phyloP scores from a whole-genome alignment of 2,888 invertebrate species.

The Zygaena filipendulae region DNA sequence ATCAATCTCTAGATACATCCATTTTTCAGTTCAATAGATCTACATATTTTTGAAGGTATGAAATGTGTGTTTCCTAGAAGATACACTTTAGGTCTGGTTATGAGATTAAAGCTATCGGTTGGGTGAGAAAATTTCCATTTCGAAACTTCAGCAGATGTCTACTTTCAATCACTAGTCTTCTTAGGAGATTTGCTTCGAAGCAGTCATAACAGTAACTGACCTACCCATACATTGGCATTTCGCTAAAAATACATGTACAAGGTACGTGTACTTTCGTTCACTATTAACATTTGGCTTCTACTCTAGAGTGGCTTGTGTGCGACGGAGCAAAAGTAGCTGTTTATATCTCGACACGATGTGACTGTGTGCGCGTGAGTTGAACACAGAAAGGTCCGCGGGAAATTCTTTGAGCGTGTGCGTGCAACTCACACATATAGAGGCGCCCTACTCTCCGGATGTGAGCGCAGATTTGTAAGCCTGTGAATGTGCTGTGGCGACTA shows the following conservation, averaged over 20 bases:
- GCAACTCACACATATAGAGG: constrained; percentile 27
- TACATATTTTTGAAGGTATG: too few species aligned
- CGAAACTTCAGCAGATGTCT: too few species aligned
- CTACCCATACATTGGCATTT: constrained; percentile 50
- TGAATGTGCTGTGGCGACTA: constrained; percentile 57
- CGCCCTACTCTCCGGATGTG: constrained; percentile 64
- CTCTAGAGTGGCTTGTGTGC: constrained; percentile 23
- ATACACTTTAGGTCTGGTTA: too few species aligned
- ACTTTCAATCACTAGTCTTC: too few species aligned
- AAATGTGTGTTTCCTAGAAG: too few species aligned
- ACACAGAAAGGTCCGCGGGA: constrained; percentile 33
- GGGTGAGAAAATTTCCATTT: too few species aligned
- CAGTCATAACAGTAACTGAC: constrained; percentile 59
- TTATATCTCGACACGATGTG: constrained; percentile 18
- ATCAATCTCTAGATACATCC: too few species aligned
- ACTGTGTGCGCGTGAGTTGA: constrained; percentile 23
- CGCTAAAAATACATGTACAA: constrained; percentile 48
- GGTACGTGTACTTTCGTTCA: constrained; percentile 51
- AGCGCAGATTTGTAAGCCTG: constrained; percentile 54
- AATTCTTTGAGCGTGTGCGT: constrained; percentile 33
- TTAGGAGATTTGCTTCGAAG: too few species aligned
- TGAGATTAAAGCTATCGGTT: too few species aligned
- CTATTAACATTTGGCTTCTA: constrained; percentile 36
- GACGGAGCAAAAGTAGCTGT: constrained; percentile 12
- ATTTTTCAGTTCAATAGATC: too few species aligned